phyloP scores from a whole-genome alignment of 2,888 invertebrate species.

The Dendrolimus houi region DNA sequence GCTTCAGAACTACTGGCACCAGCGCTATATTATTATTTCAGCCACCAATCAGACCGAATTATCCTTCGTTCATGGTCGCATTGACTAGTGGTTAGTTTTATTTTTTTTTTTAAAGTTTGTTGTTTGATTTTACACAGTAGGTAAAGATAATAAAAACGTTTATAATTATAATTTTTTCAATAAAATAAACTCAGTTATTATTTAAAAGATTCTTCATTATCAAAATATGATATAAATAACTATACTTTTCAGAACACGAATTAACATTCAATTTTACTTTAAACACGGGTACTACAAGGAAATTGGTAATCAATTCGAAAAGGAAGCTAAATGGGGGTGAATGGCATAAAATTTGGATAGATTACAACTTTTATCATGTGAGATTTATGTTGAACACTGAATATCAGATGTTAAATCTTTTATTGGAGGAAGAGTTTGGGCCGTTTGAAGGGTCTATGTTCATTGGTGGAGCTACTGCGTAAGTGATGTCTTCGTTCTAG shows the following conservation, averaged over 20 bases:
- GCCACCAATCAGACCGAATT: constrained; percentile 90
- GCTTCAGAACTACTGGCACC: constrained; percentile 93
- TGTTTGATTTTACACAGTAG: too few relatives aligned
- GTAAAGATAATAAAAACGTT: too few relatives aligned
- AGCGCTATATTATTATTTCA: constrained; percentile 93
- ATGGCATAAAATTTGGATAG: constrained; percentile 98
- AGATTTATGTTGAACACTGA: constrained; percentile 95
- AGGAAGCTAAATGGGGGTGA: constrained; percentile 92
- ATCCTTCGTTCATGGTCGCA: constrained; percentile 95
- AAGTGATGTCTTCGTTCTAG: constrained; percentile 46
- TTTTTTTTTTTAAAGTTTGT: background rate
- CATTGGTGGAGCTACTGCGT: constrained; percentile 95
- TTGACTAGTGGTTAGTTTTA: constrained; percentile 82
- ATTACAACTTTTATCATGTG: constrained; percentile 95
- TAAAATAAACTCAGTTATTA: too few relatives aligned
- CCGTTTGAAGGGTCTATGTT: constrained; percentile 96
- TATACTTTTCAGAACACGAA: constrained; percentile 79
- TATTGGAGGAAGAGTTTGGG: constrained; percentile 91
- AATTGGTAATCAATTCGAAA: constrained; percentile 88
- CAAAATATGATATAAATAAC: background rate
- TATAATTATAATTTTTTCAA: too few relatives aligned
- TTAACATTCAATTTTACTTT: constrained; percentile 93
- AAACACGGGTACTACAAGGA: constrained; percentile 88
- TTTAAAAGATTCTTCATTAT: too few relatives aligned
- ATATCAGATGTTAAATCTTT: constrained; percentile 89